Conservation (phyloP, 2,888 invertebrate genomes). For the Sarcophaga variegata region DNA sequence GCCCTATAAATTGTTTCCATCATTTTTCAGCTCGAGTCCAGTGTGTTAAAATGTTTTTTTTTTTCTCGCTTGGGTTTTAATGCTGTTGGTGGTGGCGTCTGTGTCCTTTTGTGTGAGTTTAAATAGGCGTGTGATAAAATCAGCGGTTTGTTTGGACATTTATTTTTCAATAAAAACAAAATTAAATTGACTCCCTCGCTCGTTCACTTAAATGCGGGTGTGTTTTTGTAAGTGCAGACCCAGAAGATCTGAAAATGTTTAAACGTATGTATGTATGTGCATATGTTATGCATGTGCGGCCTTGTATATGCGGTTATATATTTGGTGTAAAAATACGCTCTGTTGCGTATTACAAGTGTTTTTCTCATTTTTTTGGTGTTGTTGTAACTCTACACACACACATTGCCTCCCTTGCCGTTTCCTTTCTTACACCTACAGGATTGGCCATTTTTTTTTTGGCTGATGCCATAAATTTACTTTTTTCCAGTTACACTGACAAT, state of each 20-base stretch:
- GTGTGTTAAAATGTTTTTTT: neutral
- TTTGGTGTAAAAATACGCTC: constrained; percentile 77
- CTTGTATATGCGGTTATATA: constrained; percentile 67
- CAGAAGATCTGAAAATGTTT: neutral
- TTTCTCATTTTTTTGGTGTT: constrained; percentile 50
- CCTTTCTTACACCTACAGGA: neutral
- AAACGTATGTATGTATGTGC: neutral
- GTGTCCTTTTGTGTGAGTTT: neutral
- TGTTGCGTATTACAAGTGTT: constrained; percentile 72
- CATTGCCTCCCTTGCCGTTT: neutral
- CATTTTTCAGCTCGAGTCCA: neutral
- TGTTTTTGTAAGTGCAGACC: neutral
- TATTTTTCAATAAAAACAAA: constrained; percentile 19
- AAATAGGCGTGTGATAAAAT: neutral
- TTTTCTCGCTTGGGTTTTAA: neutral
- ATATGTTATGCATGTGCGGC: neutral
- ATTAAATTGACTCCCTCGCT: neutral
- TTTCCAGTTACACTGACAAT: neutral
- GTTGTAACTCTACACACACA: constrained; percentile 25
- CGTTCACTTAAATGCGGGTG: neutral
- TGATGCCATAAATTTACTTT: no score
- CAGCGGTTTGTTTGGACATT: constrained; percentile 12
- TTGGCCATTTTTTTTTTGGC: no score
- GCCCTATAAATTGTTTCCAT: no score
- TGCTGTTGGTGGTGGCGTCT: neutral